A percentile compares a stretch with the other conserved stretches of the same genome.
Evolutionary conservation across 1,140 invertebrate species (phyloP).

Genomic region (Lanistes nyassanus): DNA sequence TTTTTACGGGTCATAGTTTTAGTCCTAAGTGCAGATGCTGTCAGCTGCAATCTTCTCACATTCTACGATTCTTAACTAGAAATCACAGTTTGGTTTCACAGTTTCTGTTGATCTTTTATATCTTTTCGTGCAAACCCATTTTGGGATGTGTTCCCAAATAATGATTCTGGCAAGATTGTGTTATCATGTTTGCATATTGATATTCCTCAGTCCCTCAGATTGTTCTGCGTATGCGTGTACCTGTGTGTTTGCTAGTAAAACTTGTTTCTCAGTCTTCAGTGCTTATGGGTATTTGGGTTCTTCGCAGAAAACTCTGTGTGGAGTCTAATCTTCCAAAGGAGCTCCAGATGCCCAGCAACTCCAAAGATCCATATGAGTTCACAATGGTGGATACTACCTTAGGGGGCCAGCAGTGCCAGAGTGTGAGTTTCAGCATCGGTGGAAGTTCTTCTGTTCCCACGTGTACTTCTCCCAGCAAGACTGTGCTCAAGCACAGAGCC

Average conservation of each 20-base stretch:
- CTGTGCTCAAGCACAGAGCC: constrained; percentile 43
- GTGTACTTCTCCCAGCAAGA: constrained; percentile 33
- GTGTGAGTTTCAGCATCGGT: constrained; percentile 32
- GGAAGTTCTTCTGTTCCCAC: constrained; percentile 3
- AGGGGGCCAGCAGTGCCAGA: constrained; percentile 36
- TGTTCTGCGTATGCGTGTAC: too few relatives aligned
- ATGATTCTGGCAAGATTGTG: too few relatives aligned
- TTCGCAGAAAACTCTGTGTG: constrained; percentile 61
- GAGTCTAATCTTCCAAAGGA: constrained; percentile 62
- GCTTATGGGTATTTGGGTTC: background rate
- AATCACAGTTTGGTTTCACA: too few relatives aligned
- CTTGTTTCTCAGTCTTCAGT: too few relatives aligned
- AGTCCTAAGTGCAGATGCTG: background rate
- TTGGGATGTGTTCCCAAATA: too few relatives aligned
- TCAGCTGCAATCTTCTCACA: background rate
- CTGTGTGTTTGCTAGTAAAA: too few relatives aligned
- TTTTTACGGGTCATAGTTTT: background rate
- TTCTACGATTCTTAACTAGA: too few relatives aligned
- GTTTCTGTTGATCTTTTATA: too few relatives aligned
- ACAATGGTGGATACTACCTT: constrained; percentile 44
- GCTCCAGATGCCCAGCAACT: constrained; percentile 42
- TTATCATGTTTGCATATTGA: too few relatives aligned
- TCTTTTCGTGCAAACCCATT: too few relatives aligned
- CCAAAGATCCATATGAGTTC: constrained; percentile 63
- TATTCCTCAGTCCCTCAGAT: too few relatives aligned